phyloP scores from a whole-genome alignment of 2,113 vertebrate species.

The Dromiciops gliroides region DNA sequence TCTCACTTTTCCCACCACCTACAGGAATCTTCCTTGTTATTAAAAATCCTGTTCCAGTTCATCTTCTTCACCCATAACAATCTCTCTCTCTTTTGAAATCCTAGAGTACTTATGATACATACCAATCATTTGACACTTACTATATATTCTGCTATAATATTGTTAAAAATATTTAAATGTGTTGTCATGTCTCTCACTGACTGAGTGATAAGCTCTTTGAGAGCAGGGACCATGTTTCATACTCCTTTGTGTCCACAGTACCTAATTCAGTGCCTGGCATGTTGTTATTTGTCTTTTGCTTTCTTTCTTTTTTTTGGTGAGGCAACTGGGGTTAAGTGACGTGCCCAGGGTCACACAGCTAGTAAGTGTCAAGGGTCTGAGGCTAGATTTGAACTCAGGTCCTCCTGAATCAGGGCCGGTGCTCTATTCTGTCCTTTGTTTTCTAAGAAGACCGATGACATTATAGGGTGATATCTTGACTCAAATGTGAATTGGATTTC shows the following conservation, averaged over 20 bases:
- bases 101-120: background rate
- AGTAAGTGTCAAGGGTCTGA: too few species aligned
- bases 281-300: too few species aligned
- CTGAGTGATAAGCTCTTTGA: background rate
- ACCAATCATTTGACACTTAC: background rate
- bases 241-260: background rate
- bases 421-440: too few species aligned
- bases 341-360: too few species aligned
- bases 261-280: background rate
- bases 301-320: too few species aligned
- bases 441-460: background rate
- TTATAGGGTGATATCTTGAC: background rate
- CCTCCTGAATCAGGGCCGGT: too few species aligned
- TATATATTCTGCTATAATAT: background rate
- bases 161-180: background rate
- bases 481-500: background rate
- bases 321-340: too few species aligned
- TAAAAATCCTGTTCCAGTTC: background rate
- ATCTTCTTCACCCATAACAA: background rate
- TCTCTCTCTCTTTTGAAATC: background rate
- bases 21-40: background rate
- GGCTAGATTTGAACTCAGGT: too few species aligned
- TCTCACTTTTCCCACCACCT: background rate
- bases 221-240: background rate
- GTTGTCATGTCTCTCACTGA: background rate